Percentiles rank a stretch among this genome's conserved stretches.
These are phyloP conservation scores for Nasonia giraulti DNA, from an alignment of 1,140 invertebrate species.

Conservation along the genomic window DNA sequence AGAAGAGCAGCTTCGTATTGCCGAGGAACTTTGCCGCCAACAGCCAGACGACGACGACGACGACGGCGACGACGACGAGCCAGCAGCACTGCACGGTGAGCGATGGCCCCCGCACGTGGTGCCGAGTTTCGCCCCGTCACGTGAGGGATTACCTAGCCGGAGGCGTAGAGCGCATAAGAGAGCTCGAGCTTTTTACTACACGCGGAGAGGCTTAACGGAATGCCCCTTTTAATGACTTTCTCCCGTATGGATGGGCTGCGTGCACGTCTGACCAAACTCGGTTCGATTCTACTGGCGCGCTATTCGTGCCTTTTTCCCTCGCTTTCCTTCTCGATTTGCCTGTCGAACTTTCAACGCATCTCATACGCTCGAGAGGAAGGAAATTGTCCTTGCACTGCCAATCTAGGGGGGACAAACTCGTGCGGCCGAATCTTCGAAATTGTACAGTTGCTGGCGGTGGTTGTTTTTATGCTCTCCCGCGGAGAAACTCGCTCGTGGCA, in stretches of 20 bases:
- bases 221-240: no score
- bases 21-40: neutral
- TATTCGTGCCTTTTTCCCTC: no score
- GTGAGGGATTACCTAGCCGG: neutral
- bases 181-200: neutral
- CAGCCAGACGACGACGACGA: neutral
- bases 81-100: slow-evolving; percentile 1
- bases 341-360: no score
- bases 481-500: neutral
- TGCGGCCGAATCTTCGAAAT: neutral
- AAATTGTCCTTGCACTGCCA: neutral
- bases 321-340: no score
- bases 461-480: no score
- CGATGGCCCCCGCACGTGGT: neutral
- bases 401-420: no score
- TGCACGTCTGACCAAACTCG: no score
- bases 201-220: no score
- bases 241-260: no score
- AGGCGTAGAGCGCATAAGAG: neutral
- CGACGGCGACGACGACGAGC: slow-evolving; percentile 4
- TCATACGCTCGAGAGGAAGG: neutral
- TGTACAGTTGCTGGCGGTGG: neutral
- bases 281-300: neutral
- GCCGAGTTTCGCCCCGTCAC: neutral
- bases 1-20: neutral